phyloP scores from a whole-genome alignment of 2,113 vertebrate species.

The Mus spicilegus region DNA sequence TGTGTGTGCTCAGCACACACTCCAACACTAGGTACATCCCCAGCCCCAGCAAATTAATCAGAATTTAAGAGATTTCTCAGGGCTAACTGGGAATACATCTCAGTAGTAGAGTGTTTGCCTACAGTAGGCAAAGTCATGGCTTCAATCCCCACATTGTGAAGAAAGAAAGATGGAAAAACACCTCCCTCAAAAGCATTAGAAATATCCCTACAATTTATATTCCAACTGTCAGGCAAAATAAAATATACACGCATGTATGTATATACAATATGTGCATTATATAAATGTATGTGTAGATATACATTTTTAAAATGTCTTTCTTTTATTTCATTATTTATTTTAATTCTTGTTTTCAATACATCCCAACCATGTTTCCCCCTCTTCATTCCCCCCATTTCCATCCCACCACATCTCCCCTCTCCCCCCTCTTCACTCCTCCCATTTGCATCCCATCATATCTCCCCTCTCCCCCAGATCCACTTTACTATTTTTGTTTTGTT shows the following conservation, averaged over 20 bases:
- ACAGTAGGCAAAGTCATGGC: neutral
- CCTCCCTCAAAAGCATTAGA: neutral
- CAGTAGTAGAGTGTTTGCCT: neutral
- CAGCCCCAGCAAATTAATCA: neutral
- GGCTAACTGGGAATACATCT: neutral
- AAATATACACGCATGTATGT: neutral
- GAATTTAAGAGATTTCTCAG: neutral
- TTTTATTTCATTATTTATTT: neutral
- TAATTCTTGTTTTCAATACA: neutral
- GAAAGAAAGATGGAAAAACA: neutral
- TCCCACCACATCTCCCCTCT: neutral
- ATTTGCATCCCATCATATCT: too few relatives aligned
- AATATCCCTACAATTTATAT: neutral
- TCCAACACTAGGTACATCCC: neutral
- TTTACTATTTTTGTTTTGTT: neutral
- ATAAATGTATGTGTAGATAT: too few relatives aligned
- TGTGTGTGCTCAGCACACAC: neutral
- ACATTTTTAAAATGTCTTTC: neutral
- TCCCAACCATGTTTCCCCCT: neutral
- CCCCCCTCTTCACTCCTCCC: too few relatives aligned
- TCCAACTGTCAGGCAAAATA: neutral
- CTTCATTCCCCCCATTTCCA: neutral
- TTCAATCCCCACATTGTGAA: neutral
- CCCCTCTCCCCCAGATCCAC: neutral
- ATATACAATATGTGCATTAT: too few relatives aligned